phyloP scores from a whole-genome alignment of 2,888 invertebrate species.

The Cataglyphis albicans region DNA sequence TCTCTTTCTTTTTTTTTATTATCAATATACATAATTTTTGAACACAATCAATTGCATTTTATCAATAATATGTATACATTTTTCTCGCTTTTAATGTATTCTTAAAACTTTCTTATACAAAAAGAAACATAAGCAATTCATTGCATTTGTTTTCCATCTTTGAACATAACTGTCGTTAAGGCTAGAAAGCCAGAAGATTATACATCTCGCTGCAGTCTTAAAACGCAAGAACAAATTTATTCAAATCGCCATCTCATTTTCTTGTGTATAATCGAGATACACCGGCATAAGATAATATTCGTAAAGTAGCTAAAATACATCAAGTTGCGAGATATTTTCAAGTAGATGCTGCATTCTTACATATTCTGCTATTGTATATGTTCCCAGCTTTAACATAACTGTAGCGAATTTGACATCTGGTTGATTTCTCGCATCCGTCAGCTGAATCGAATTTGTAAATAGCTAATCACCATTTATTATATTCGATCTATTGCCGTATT shows the following conservation, averaged over 20 bases:
- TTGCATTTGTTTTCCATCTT: slow-evolving; percentile 23
- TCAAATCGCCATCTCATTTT: not conserved
- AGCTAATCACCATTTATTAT: too few relatives aligned
- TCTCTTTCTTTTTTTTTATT: not conserved
- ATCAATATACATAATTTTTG: not conserved
- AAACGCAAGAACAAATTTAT: slow-evolving; percentile 33
- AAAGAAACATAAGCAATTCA: not conserved
- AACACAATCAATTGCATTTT: slow-evolving; percentile 4
- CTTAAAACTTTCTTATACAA: not conserved
- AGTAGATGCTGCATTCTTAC: not conserved
- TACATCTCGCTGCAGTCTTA: slow-evolving; percentile 1
- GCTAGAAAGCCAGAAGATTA: slow-evolving; percentile 30
- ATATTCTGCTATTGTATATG: not conserved
- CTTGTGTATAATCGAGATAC: not conserved
- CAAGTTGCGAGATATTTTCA: not conserved
- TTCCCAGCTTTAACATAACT: not conserved
- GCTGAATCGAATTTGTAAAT: too few relatives aligned
- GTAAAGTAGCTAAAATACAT: not conserved
- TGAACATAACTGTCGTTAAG: slow-evolving; percentile 13
- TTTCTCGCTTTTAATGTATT: not conserved
- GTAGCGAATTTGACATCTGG: too few relatives aligned
- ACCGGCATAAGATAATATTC: not conserved
- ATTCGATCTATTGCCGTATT: too few relatives aligned
- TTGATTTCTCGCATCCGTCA: too few relatives aligned
- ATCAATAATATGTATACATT: not conserved